Evolutionary conservation across 2,113 vertebrate genomes (phyloP).

Genomic region (Otis tarda): DNA sequence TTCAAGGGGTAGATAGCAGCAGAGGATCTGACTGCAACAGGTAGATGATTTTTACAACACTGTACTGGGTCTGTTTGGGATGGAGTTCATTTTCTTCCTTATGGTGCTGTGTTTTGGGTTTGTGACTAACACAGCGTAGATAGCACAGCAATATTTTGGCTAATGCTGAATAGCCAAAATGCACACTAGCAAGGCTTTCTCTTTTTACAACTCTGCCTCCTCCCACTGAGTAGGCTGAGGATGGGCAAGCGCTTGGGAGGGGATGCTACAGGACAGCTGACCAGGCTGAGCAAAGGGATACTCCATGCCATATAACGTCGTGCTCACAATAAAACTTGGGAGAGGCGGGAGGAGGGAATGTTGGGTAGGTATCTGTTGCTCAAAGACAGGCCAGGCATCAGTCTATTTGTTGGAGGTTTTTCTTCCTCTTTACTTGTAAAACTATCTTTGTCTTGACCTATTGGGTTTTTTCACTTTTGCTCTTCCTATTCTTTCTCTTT

Average conservation of each 20-base stretch:
- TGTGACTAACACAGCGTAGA: neutral
- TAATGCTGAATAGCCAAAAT: neutral
- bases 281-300: neutral
- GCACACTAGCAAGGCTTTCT: neutral
- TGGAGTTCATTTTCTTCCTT: neutral
- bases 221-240: neutral
- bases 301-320: neutral
- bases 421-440: neutral
- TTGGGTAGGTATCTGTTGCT: neutral
- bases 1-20: neutral
- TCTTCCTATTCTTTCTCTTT: neutral
- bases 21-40: neutral
- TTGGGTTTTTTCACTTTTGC: neutral
- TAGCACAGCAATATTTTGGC: neutral
- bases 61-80: neutral
- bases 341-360: too few relatives aligned
- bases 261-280: neutral
- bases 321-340: neutral
- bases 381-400: neutral
- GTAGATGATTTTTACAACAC: neutral
- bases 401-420: neutral
- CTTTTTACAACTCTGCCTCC: neutral
- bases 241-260: neutral
- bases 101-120: neutral
- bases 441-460: neutral